Evolutionary conservation across 2,797 vertebrate species (phyloP).

Genomic region (Alosa sapidissima): DNA sequence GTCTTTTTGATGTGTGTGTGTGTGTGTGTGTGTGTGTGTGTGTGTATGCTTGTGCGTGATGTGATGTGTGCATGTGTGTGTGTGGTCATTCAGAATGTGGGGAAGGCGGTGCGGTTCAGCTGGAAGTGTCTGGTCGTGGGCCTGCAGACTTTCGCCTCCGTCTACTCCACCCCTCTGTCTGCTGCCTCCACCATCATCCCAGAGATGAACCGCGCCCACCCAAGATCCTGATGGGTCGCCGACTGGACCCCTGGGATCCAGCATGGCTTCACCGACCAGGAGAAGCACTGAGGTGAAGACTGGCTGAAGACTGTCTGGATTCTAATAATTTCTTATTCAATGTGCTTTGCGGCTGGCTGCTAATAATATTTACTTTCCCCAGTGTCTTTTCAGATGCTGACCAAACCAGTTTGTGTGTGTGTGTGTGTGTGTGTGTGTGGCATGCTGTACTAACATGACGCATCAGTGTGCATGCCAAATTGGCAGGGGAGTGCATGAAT

Average conservation of each 20-base stretch:
- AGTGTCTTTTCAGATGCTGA: slow-evolving; percentile 6
- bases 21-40: slow-evolving; percentile 9
- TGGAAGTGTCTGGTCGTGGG: slow-evolving; percentile 83
- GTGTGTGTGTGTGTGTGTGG: background rate
- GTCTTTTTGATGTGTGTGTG: slow-evolving; percentile 13
- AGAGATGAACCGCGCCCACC: slow-evolving; percentile 29
- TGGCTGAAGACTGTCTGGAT: no score
- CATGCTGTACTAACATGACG: background rate
- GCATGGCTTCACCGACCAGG: no score
- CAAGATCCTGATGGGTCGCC: background rate
- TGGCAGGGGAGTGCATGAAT: background rate
- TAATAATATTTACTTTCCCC: background rate
- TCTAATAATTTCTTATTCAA: background rate
- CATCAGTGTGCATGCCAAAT: slow-evolving; percentile 7
- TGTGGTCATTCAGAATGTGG: slow-evolving; percentile 75
- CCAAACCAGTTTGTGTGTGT: background rate
- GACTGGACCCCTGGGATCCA: background rate
- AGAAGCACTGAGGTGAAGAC: no score
- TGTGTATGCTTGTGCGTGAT: background rate
- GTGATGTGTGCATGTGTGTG: slow-evolving; percentile 3
- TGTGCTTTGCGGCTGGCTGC: background rate
- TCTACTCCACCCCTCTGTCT: slow-evolving; percentile 74
- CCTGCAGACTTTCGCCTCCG: slow-evolving; percentile 76
- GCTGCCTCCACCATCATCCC: slow-evolving; percentile 69
- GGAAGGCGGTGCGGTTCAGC: slow-evolving; percentile 81